A percentile compares a stretch with the other conserved stretches of the same genome.
Conservation (phyloP, 1,140 invertebrate genomes). For the Akabosia matsudoensis region DNA sequence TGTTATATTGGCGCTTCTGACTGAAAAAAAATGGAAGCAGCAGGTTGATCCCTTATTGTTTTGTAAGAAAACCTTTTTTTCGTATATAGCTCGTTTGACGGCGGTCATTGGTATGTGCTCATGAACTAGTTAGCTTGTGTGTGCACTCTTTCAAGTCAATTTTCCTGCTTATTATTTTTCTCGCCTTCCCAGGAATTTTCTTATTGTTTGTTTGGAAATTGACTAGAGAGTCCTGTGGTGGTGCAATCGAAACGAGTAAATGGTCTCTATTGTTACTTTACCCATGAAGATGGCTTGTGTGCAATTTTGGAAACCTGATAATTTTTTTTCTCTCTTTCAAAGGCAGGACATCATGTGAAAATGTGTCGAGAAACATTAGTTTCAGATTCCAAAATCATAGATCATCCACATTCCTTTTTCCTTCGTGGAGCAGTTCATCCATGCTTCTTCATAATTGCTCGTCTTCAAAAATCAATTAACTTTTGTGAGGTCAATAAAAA, state of each 20-base stretch:
- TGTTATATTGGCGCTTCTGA: background rate
- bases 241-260: conserved; percentile 1
- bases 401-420: too few relatives aligned
- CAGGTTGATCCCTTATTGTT: background rate
- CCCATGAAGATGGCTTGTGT: background rate
- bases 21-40: conserved; percentile 4
- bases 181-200: conserved; percentile 17
- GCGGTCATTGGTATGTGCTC: conserved; percentile 10
- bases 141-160: background rate
- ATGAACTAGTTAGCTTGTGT: background rate
- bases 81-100: background rate
- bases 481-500: background rate
- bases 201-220: conserved; percentile 20
- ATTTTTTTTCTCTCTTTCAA: background rate
- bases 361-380: background rate
- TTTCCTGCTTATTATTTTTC: conserved; percentile 1
- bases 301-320: conserved; percentile 15
- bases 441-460: too few relatives aligned
- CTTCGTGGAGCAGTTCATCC: too few relatives aligned
- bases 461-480: background rate
- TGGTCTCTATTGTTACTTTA: background rate
- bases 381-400: too few relatives aligned
- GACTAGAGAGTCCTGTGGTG: too few relatives aligned
- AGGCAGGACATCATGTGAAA: conserved; percentile 15
- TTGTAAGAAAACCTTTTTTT: background rate